Evolutionary conservation across 2,888 invertebrate genomes (phyloP).

Genomic region (Plebejus melissa): DNA sequence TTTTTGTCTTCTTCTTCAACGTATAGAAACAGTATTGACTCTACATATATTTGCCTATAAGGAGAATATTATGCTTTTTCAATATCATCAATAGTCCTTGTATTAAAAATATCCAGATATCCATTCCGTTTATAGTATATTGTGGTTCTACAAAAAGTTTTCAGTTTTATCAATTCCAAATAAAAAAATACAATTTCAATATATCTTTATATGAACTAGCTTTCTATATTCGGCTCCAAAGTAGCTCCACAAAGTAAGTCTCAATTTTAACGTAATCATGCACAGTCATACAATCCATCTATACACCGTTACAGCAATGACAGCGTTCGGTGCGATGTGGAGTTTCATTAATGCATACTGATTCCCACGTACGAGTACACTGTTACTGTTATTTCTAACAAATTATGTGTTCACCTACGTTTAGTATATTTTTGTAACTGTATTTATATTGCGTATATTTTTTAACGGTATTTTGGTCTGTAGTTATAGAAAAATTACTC

Average conservation of each 20-base stretch:
- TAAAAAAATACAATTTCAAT: not conserved
- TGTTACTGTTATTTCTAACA: conserved; percentile 34
- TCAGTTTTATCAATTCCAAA: not conserved
- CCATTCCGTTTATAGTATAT: not conserved
- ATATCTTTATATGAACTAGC: not conserved
- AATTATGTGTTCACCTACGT: conserved; percentile 23
- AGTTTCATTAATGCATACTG: conserved; percentile 36
- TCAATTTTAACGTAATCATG: conserved; percentile 68
- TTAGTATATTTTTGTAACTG: not conserved
- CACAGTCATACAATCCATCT: conserved; percentile 66
- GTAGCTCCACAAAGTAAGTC: conserved; percentile 50
- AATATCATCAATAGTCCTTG: not conserved
- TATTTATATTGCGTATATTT: not conserved
- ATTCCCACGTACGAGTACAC: conserved; percentile 34
- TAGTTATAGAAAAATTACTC: too few species aligned
- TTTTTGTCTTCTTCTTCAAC: not conserved
- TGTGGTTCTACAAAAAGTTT: not conserved
- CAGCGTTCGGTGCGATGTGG: conserved; percentile 41
- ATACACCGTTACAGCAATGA: conserved; percentile 65
- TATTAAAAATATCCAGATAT: not conserved
- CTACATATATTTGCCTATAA: not conserved
- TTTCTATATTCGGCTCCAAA: conserved; percentile 37
- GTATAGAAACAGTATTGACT: not conserved
- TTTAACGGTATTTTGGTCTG: not conserved
- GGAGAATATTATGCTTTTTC: not conserved